Percentiles rank a stretch among this genome's conserved stretches.
Evolutionary conservation across 2,888 invertebrate species (phyloP).

Genomic region (Vannuccia rotundouncinata): DNA sequence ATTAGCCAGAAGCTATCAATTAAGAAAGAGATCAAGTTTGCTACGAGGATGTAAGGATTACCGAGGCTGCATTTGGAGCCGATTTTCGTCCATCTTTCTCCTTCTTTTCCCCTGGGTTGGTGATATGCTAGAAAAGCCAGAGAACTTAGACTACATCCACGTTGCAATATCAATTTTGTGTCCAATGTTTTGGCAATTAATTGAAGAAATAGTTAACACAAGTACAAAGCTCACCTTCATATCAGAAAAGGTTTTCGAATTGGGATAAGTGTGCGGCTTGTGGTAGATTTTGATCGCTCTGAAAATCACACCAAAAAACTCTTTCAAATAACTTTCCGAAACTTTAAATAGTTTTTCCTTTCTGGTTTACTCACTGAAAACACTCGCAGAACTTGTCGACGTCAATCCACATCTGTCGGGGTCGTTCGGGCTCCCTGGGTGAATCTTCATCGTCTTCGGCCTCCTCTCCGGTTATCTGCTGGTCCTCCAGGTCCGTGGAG

Average conservation of each 20-base stretch:
- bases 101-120: not conserved
- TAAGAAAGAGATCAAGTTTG: too few relatives aligned
- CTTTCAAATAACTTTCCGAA: not conserved
- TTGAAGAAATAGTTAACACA: too few relatives aligned
- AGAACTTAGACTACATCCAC: not conserved
- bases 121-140: not conserved
- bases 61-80: not conserved
- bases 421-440: not conserved
- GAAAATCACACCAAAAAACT: slow-evolving; percentile 38
- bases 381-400: slow-evolving; percentile 54
- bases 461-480: not conserved
- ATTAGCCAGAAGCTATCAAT: too few relatives aligned
- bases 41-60: too few relatives aligned
- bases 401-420: slow-evolving; percentile 52
- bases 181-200: too few relatives aligned
- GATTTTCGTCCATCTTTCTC: slow-evolving; percentile 16
- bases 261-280: slow-evolving; percentile 52
- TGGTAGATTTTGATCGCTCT: slow-evolving; percentile 55
- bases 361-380: slow-evolving; percentile 55
- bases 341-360: too few relatives aligned
- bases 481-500: not conserved
- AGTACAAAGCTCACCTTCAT: slow-evolving; percentile 47
- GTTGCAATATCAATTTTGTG: too few relatives aligned
- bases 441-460: not conserved
- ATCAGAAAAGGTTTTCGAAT: slow-evolving; percentile 49